Base-by-base conservation (phyloP, 2,797 vertebrate species). In the Hozukius guyotensis region DNA sequence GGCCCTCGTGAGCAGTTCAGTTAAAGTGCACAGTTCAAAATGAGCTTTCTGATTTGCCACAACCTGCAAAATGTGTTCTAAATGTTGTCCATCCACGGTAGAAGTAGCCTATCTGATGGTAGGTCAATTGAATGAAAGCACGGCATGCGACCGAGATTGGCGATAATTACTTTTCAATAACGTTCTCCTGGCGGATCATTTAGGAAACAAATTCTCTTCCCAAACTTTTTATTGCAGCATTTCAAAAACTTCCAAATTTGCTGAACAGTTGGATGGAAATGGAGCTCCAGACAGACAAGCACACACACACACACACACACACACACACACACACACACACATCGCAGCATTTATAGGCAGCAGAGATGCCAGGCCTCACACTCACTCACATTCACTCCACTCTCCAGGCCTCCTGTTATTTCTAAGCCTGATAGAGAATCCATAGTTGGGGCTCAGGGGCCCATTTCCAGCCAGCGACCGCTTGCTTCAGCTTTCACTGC, bases 401-500 rank as follows among this genome's bases (percentile, higher is more conserved):
- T 66, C 57, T 62, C 25, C 53, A 73, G 70, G 75, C 67, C 82
- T 72, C 75, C 74, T 62, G 57, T 66, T 56, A 69, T 78, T 80
- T 80, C 76, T 27, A 65, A 78, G 82, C 76, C 76, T 70, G 82
- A 63, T 65, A 63, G 60, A 85, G 46, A 55, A 62, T 77, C 78
- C 68, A 60, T 49, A 31, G 61, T 29, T 49, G 61, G 68, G 79
- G 72, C 92, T 94, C 93, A 93, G 92, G 93, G 94, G 94, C 60
- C 46, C 32, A 10, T 71, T 73, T 78, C 94, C 63, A 80, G 83
- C 93, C 94, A 88, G 85, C 86, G 94, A 95, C 94, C 92, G 94
- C 93, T 94, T 90, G 95, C 95, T 96, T 96, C 96, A 96, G 95
- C 95, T 96, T 96, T 95, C 96, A 94, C 93, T 94, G 92, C 95